Evolutionary conservation across 2,888 invertebrate species (phyloP), one percentile per base, ranked within the genome.

Genomic region (Baronia brevicornis): DNA sequence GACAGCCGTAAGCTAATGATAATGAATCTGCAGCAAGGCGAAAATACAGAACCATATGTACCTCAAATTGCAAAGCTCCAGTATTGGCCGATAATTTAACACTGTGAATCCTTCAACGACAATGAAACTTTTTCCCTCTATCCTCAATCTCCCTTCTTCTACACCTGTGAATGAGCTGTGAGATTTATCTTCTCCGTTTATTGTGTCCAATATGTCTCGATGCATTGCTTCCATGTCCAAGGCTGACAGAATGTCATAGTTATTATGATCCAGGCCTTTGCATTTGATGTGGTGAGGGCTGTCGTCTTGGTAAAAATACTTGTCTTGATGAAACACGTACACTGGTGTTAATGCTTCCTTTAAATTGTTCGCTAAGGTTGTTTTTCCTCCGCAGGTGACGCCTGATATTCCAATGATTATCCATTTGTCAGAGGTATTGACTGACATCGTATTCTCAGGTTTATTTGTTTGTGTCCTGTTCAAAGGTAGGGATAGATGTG

Each of bases 321-420:
- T 75, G 66, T 95, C 95, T 65, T 95, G 95, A 38, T 89, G 86
- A 22, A 94, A 79, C 0, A 91, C 41, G 33, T 79, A 69, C 0
- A 75, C 77, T 0, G 86, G 85, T 0, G 82, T 64, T 1, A 87
- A 64, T 13, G 43, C 55, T 1, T 71, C 55, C 3, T 64, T 70
- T 8, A 95, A 57, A 34, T 75, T 74, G 30, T 80, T 84, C 0
- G 92, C 87, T 18, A 94, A 59, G 0, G 92, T 90, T 0, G 93
- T 92, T 73, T 95, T 95, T 0, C 95, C 95, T 9, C 93, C 91
- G 54, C 93, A 93, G 0, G 95, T 95, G 1, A 91, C 91, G 1
- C 95, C 93, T 19, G 91, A 89, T 43, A 95, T 86, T 4, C 93
- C 94, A 36, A 86, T 54, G 49, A 86, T 62, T 54, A 86, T 39